These are phyloP conservation scores for Picus viridis DNA, from an alignment of 2,797 vertebrate species.

Conservation along the genomic window DNA sequence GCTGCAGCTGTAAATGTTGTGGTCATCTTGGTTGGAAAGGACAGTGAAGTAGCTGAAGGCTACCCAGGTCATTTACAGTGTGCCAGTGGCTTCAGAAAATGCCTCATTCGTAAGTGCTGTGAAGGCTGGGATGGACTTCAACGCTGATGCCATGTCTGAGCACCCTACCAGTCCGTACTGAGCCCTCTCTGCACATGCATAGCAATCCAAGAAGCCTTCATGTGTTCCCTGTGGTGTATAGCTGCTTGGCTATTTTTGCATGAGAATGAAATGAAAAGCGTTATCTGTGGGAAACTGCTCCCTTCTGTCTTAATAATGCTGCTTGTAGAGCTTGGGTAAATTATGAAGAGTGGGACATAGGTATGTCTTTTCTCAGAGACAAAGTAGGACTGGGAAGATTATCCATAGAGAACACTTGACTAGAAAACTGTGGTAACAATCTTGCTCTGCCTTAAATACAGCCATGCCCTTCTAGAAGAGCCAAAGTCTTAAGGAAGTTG, in stretches of 20 bases:
- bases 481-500: constrained; percentile 19
- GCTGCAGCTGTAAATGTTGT: not conserved
- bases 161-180: not conserved
- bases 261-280: not conserved
- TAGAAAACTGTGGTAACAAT: constrained; percentile 50
- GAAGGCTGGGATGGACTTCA: not conserved
- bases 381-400: not conserved
- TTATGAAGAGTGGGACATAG: not conserved
- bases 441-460: not conserved
- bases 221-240: not conserved
- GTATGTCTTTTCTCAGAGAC: constrained; percentile 21
- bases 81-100: not conserved
- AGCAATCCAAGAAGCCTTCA: not conserved
- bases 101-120: not conserved
- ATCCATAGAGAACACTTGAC: not conserved
- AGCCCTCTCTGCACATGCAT: not conserved
- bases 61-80: not conserved
- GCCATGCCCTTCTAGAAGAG: not conserved
- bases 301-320: not conserved
- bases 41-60: not conserved
- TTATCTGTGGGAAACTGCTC: constrained; percentile 4
- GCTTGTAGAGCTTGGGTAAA: not conserved
- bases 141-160: not conserved
- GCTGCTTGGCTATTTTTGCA: not conserved
- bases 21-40: not conserved